phyloP scores from a whole-genome alignment of 2,797 vertebrate species.

The Lophotriccus pileatus region DNA sequence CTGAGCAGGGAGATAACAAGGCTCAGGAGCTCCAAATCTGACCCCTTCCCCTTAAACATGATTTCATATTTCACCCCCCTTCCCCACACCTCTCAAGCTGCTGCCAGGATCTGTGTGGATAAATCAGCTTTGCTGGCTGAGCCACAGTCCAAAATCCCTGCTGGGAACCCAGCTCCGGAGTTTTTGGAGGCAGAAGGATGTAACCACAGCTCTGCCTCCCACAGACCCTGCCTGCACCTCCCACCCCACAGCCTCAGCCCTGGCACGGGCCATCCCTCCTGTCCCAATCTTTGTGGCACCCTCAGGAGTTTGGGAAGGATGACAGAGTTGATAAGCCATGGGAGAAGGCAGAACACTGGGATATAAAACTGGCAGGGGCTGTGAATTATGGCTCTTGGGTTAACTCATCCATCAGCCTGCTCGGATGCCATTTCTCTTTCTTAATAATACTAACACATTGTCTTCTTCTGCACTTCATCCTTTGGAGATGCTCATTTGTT shows the following conservation, averaged over 20 bases:
- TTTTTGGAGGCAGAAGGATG: background rate
- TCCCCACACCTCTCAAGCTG: background rate
- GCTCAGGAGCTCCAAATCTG: background rate
- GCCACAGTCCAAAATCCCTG: background rate
- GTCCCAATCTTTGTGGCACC: background rate
- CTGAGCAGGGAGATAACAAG: background rate
- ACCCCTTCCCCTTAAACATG: background rate
- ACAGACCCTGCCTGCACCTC: background rate
- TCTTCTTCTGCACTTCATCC: background rate
- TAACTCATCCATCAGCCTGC: background rate
- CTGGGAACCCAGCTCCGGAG: background rate
- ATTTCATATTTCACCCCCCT: background rate
- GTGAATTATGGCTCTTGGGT: background rate
- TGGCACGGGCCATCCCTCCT: accelerated
- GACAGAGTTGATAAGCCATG: background rate
- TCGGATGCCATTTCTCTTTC: background rate
- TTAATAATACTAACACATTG: accelerated
- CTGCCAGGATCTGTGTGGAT: background rate
- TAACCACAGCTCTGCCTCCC: background rate
- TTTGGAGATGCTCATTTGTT: background rate
- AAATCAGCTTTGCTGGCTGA: background rate
- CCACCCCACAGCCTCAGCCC: background rate
- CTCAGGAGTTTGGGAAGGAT: background rate
- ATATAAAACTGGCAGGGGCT: background rate
- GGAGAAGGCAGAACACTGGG: background rate